Conservation (phyloP, 2,888 invertebrate species). For the Lepidochrysops patricia region DNA sequence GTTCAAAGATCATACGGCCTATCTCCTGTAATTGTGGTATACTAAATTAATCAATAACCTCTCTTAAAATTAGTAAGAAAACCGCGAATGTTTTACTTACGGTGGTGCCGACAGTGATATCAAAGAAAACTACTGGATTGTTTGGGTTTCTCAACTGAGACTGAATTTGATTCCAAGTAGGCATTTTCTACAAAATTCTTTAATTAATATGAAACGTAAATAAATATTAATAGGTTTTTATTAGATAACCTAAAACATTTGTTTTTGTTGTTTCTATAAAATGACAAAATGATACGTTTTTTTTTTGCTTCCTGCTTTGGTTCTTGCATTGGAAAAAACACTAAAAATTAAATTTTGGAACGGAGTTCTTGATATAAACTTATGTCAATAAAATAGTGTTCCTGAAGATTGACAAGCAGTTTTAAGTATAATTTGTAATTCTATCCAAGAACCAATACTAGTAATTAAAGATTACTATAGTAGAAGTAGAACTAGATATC, state of each 20-base stretch:
- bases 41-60: not conserved
- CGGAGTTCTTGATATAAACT: too few species aligned
- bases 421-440: too few species aligned
- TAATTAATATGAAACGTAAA: too few species aligned
- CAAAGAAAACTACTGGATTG: constrained; percentile 99
- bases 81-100: constrained; percentile 67
- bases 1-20: constrained; percentile 97
- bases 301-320: too few species aligned
- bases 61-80: not conserved
- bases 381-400: too few species aligned
- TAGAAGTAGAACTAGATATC: too few species aligned
- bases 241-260: not conserved
- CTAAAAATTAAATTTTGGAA: too few species aligned
- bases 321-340: too few species aligned
- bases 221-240: not conserved
- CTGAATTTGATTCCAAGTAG: constrained; percentile 96
- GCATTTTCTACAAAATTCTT: constrained; percentile 84
- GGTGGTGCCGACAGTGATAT: constrained; percentile 95
- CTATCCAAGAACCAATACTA: too few species aligned
- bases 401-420: too few species aligned
- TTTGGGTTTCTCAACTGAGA: constrained; percentile 91
- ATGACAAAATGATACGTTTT: too few species aligned
- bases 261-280: not conserved
- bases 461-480: too few species aligned
- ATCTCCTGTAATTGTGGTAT: constrained; percentile 81